These are phyloP conservation scores for Delphinapterus leucas DNA, from an alignment of 2,113 vertebrate species.

Conservation along the genomic window DNA sequence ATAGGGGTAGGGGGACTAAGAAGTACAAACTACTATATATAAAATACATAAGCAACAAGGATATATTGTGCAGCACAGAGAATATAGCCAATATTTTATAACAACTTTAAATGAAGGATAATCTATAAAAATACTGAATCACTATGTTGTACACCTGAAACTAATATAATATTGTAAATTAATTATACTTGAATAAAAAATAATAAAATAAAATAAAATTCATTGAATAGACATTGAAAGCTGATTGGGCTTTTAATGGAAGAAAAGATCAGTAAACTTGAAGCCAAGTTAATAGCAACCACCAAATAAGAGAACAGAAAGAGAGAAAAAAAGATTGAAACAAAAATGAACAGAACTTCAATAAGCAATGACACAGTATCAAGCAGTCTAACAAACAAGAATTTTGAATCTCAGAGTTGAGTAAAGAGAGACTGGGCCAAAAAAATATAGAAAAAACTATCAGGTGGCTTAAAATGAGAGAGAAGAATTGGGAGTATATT, in stretches of 20 bases:
- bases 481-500: not conserved
- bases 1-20: not conserved
- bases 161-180: not conserved
- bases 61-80: too few relatives aligned
- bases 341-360: not conserved
- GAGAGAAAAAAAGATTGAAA: not conserved
- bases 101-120: too few relatives aligned
- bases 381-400: not conserved
- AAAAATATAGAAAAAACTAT: not conserved
- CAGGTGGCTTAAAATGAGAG: not conserved
- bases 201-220: not conserved
- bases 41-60: not conserved
- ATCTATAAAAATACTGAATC: too few relatives aligned
- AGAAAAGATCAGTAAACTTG: not conserved
- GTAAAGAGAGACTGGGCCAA: not conserved
- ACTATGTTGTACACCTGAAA: not conserved
- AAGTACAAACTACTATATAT: not conserved
- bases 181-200: not conserved
- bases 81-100: too few relatives aligned
- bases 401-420: not conserved
- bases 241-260: not conserved
- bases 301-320: not conserved
- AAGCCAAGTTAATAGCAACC: not conserved
- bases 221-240: not conserved
- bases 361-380: not conserved